Base-by-base conservation (phyloP, 2,113 vertebrate species). In the Eolophus roseicapilla region DNA sequence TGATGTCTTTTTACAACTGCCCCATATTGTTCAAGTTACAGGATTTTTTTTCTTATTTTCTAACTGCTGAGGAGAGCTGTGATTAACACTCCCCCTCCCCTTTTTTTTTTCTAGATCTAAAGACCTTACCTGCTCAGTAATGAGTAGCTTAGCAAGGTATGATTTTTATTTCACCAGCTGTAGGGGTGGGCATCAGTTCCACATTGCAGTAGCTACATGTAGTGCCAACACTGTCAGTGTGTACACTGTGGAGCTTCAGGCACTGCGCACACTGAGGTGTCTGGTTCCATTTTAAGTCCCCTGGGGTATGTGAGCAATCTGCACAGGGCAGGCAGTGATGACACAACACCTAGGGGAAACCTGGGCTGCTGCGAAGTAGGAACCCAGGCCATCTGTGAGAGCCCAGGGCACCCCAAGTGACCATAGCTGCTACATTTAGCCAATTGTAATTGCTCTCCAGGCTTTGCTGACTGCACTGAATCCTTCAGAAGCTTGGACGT, bases 21-120 rank as follows among this genome's bases (percentile, higher is more conserved):
- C 24, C 24, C 15, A 1, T 39, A 49, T 25, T 64, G 46, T 46
- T 55, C 24, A 76, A 23, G 14, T 14, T 35, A 5, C 1, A 11
- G 33, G 4, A 6, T 8, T 46, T 81, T 74, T 50, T 49, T 76
- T 6, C 6, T 35, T 37, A 23, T 29, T 60, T 84, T 55, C 16
- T 67, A 43, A 49, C 6, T 23, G 6, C 17, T 62, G 14, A 60
- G 21, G 23, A 88, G 13, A 55, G 1, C 4, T 91, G 18, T 64
- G 46, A 60, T 68, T 73, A 86, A 73, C 1, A 64, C 4, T 3
- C 6, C 4, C 25, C 2, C 29, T 0, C 1, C 31, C 55, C 11
- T 59, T 59, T 46, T 49, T n/a, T 41, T 59, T 5, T 0, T 0
- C 19, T 53, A 17, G 17, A 33, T 35, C 27, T 53, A 17, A 62